Evolutionary conservation across 2,888 invertebrate species (phyloP).

Genomic region (Trachelus troglodyta): DNA sequence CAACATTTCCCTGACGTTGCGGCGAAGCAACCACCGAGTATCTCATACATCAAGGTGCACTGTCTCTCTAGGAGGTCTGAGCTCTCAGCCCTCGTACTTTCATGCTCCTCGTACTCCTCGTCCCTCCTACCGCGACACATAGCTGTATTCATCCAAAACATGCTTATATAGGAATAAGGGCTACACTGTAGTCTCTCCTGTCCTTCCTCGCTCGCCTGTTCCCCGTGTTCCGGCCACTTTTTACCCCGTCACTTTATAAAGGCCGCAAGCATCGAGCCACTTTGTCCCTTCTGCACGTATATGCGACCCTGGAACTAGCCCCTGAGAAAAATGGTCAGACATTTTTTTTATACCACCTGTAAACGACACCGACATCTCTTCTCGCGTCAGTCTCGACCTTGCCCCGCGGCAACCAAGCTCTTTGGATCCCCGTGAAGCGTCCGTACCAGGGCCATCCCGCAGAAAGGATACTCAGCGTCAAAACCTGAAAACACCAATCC

Average conservation of each 20-base stretch:
- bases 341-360: not conserved
- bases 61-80: constrained; percentile 16
- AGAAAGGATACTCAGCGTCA: not conserved
- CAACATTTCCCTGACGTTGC: constrained; percentile 49
- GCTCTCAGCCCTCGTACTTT: constrained; percentile 10
- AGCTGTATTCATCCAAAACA: constrained; percentile 41
- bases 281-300: not conserved
- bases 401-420: not conserved
- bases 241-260: constrained; percentile 1
- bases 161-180: constrained; percentile 16
- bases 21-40: constrained; percentile 41
- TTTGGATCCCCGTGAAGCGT: not conserved
- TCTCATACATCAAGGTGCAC: constrained; percentile 43
- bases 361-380: not conserved
- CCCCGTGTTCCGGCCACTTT: not conserved
- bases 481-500: not conserved
- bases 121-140: constrained; percentile 23
- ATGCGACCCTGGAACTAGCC: not conserved
- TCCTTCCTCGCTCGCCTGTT: not conserved
- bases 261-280: not conserved
- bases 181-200: not conserved
- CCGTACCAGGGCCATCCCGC: not conserved
- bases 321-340: not conserved
- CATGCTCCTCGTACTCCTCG: constrained; percentile 9
- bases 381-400: not conserved